A percentile compares a stretch with the other conserved stretches of the same genome.
These are phyloP conservation scores for Cuculus canorus DNA, from an alignment of 2,797 vertebrate species.

Conservation along the genomic window DNA sequence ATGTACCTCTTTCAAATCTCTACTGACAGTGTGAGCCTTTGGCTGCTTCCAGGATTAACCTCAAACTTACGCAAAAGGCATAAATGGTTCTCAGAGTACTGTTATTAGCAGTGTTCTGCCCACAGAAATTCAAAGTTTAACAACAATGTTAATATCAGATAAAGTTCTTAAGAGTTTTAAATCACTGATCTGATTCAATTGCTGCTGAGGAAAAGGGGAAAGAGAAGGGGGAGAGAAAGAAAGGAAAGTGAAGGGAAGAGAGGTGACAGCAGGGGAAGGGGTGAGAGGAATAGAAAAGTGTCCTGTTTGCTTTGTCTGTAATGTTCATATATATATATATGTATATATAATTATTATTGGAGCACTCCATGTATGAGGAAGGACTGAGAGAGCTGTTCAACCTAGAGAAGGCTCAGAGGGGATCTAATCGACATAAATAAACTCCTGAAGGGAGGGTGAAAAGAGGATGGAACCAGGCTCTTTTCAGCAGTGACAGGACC, in stretches of 20 bases:
- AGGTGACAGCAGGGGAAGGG: neutral
- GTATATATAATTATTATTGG: too few relatives aligned
- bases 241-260: neutral
- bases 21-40: neutral
- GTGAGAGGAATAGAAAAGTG: neutral
- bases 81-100: neutral
- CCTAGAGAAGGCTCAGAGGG: too few relatives aligned
- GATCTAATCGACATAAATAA: too few relatives aligned
- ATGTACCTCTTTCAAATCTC: fast-evolving
- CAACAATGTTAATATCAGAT: neutral
- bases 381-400: too few relatives aligned
- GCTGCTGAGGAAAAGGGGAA: neutral
- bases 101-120: neutral
- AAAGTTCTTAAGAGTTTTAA: neutral
- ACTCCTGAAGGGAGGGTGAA: too few relatives aligned
- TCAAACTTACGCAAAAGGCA: neutral
- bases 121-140: neutral
- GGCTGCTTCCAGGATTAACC: neutral
- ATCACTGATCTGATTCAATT: neutral
- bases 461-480: too few relatives aligned
- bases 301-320: too few relatives aligned
- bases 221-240: neutral
- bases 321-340: too few relatives aligned
- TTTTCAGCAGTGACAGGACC: too few relatives aligned
- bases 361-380: too few relatives aligned